Conservation (phyloP, 1,140 invertebrate genomes). For the Mactra quadrangularis region DNA sequence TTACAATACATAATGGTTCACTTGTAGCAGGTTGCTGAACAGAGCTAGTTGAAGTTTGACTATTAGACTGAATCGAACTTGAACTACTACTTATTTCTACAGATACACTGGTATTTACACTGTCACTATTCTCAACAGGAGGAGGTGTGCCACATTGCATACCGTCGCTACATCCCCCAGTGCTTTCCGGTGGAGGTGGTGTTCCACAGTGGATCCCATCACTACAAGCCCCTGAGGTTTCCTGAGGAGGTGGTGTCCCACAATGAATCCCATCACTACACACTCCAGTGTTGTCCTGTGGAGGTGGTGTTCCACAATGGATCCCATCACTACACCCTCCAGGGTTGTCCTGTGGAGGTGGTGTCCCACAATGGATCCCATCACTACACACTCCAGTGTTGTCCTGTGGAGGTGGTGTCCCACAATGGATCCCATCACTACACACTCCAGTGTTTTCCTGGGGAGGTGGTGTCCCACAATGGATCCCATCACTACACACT, state of each 20-base stretch:
- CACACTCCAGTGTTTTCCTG: neutral
- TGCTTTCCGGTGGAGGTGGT: constrained; percentile 18
- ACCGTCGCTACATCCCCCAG: constrained; percentile 38
- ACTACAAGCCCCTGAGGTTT: neutral
- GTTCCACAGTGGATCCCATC: constrained; percentile 51
- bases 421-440: constrained; percentile 53
- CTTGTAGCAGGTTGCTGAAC: neutral
- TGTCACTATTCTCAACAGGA: neutral
- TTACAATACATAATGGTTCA: constrained; percentile 8
- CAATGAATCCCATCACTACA: constrained; percentile 55
- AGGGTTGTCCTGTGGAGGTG: constrained; percentile 21
- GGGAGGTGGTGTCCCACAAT: constrained; percentile 51
- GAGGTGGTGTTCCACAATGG: constrained; percentile 53
- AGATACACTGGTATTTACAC: too few relatives aligned
- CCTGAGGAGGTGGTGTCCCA: constrained; percentile 45
- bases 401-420: constrained; percentile 50
- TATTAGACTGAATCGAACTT: too few relatives aligned
- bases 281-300: neutral
- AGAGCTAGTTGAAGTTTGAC: too few relatives aligned
- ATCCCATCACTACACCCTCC: constrained; percentile 22
- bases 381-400: constrained; percentile 8
- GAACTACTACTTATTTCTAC: too few relatives aligned
- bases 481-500: constrained; percentile 31
- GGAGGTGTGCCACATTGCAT: constrained; percentile 49
- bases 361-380: constrained; percentile 45